Base-by-base conservation (phyloP, 2,797 vertebrate genomes). In the Premnoplex brunnescens region DNA sequence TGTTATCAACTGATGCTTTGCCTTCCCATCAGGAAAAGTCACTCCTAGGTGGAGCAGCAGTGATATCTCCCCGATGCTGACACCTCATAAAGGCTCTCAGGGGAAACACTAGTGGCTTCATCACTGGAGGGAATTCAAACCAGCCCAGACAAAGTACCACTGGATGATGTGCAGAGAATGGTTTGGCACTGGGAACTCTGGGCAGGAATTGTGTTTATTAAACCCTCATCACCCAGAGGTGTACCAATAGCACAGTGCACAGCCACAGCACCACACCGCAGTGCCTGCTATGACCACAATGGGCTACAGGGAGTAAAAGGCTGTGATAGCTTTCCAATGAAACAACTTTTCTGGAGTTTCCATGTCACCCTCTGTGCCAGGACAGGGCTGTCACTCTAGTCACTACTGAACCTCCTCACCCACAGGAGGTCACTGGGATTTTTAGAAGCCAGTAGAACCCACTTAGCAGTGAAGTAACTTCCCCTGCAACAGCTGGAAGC, bases 21-120 rank as follows among this genome's bases (percentile, higher is more conserved):
- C 87, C 49, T 97, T 81, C 51, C 56, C 85, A 75, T 87, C 86
- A 88, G 76, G 89, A 63, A 44, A 80, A 95, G 91, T 89, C 89
- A 73, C 73, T 96, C n/a, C 60, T 32, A 44, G 66, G 84, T 54
- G 69, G 68, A 95, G 90, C 84, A 69, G 88, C 81, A 80, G 30
- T 23, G 23, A 19, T 83, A 94, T 60, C 85, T 95, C 41, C 89
- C 81, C 4, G 1, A 51, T 26, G 76, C 85, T 93, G 87, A 95
- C 85, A 95, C 91, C 92, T 95, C 51, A 6, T 67, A 91, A 93
- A 93, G 54, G 51, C 91, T 96, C 94, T 94, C 58, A 0, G 37
- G 95, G 86, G 84, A 95, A 84, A 21, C 1, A 1, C 54, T 22
- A 0, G 55, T 9, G 0, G 83, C 91, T 51, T 55, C 69, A 1